Conservation (phyloP, 2,113 vertebrate genomes). For the Epinephelus cyanopodus region DNA sequence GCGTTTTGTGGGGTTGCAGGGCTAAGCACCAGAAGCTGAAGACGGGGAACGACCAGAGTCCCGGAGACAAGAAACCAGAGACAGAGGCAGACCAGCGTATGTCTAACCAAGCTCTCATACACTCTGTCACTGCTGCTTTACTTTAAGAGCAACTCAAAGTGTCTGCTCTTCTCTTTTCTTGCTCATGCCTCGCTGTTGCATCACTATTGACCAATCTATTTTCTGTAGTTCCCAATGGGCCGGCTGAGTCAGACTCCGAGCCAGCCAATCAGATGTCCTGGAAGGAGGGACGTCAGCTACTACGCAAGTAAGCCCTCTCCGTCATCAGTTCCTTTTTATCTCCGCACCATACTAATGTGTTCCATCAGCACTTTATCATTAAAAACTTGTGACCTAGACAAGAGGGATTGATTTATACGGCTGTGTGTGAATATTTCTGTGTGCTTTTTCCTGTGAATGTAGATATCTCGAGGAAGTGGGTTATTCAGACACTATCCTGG, state of each 20-base stretch:
- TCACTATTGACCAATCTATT: slow-evolving; percentile 49
- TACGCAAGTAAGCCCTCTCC: slow-evolving; percentile 88
- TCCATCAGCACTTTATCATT: not conserved
- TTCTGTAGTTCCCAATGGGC: slow-evolving; percentile 89
- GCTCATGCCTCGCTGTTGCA: slow-evolving; percentile 25
- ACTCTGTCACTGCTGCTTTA: not conserved
- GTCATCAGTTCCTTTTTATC: slow-evolving; percentile 14
- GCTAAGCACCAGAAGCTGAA: slow-evolving; percentile 94
- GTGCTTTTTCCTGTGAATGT: not conserved
- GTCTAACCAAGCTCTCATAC: slow-evolving; percentile 12
- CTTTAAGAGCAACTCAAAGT: not conserved
- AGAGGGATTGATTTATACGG: not conserved
- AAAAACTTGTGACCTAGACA: not conserved
- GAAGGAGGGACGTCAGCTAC: slow-evolving; percentile 93
- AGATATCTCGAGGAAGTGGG: slow-evolving; percentile 95
- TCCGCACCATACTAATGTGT: not conserved
- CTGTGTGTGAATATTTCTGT: not conserved
- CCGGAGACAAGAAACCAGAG: slow-evolving; percentile 90
- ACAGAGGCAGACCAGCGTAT: slow-evolving; percentile 82
- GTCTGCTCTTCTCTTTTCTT: slow-evolving; percentile 25
- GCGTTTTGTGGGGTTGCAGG: slow-evolving; percentile 75
- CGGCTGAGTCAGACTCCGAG: slow-evolving; percentile 85
- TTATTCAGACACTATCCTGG: slow-evolving; percentile 93
- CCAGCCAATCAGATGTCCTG: slow-evolving; percentile 91
- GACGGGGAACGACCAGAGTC: slow-evolving; percentile 88